Evolutionary conservation across 2,888 invertebrate species (phyloP).

Genomic region (Proisotoma minuta): DNA sequence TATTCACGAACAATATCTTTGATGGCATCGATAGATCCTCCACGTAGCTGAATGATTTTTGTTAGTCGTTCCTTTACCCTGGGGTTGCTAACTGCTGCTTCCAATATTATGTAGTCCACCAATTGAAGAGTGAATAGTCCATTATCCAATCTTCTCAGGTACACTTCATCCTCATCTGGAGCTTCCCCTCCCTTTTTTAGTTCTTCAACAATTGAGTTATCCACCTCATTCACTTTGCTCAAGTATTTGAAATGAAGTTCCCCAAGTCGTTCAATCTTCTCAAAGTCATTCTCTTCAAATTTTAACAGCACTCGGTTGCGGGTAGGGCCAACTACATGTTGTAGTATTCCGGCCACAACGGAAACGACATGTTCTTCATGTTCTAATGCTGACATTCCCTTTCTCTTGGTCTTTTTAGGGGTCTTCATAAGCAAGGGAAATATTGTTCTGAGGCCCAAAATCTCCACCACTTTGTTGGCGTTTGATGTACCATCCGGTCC

Average conservation of each 20-base stretch:
- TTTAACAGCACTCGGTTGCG: slow-evolving; percentile 85
- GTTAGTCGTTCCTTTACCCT: slow-evolving; percentile 77
- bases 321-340: slow-evolving; percentile 86
- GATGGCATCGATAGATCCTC: slow-evolving; percentile 87
- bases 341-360: slow-evolving; percentile 85
- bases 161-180: slow-evolving; percentile 77
- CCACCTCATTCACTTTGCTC: slow-evolving; percentile 82
- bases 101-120: slow-evolving; percentile 71
- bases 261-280: slow-evolving; percentile 92
- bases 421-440: slow-evolving; percentile 99
- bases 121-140: slow-evolving; percentile 95
- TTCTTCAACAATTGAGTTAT: slow-evolving; percentile 65
- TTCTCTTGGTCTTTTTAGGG: slow-evolving; percentile 75
- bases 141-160: slow-evolving; percentile 80
- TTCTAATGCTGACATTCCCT: slow-evolving; percentile 75
- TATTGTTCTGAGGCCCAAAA: slow-evolving; percentile 88
- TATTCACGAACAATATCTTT: slow-evolving; percentile 80
- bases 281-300: slow-evolving; percentile 96
- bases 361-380: slow-evolving; percentile 94
- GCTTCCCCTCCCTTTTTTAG: slow-evolving; percentile 59
- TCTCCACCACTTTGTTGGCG: slow-evolving; percentile 96
- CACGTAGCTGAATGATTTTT: slow-evolving; percentile 80
- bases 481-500: slow-evolving; percentile 91
- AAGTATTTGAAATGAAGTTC: slow-evolving; percentile 96
- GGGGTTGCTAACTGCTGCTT: slow-evolving; percentile 52